Percentiles rank a stretch among this genome's conserved stretches.
Conservation (phyloP, 2,797 vertebrate genomes). For the Gymnoscopelus braueri region DNA sequence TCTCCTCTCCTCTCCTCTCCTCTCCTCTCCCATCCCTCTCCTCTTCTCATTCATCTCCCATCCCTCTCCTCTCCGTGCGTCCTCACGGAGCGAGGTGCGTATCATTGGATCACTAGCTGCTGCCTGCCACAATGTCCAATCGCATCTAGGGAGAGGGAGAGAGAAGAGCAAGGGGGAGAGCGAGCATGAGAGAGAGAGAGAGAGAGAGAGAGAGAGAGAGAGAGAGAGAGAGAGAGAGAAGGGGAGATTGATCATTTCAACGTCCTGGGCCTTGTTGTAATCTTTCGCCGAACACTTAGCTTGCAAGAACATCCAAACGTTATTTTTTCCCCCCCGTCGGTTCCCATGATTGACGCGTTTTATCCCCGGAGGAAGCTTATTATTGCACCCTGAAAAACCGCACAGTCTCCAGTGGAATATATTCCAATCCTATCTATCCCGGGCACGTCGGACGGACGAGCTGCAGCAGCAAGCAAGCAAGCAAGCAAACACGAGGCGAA, state of each 20-base stretch:
- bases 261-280: constrained; percentile 72
- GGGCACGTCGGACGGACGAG: constrained; percentile 70
- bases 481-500: constrained; percentile 60
- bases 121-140: constrained; percentile 78
- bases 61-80: constrained; percentile 16
- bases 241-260: constrained; percentile 73
- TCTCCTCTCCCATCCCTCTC: background rate
- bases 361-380: constrained; percentile 5
- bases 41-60: no score
- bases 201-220: constrained; percentile 8
- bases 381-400: constrained; percentile 51
- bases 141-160: constrained; percentile 66
- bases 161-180: background rate
- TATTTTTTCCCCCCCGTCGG: background rate
- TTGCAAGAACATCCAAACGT: constrained; percentile 17
- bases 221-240: background rate
- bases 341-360: constrained; percentile 25
- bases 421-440: constrained; percentile 70
- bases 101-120: constrained; percentile 79
- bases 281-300: constrained; percentile 53
- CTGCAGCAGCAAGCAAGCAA: constrained; percentile 55
- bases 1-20: background rate
- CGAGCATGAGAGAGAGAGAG: constrained; percentile 21
- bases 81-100: constrained; percentile 66
- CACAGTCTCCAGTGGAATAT: constrained; percentile 51